phyloP scores from a whole-genome alignment of 2,113 vertebrate genomes.

The Forbesichthys agassizii region DNA sequence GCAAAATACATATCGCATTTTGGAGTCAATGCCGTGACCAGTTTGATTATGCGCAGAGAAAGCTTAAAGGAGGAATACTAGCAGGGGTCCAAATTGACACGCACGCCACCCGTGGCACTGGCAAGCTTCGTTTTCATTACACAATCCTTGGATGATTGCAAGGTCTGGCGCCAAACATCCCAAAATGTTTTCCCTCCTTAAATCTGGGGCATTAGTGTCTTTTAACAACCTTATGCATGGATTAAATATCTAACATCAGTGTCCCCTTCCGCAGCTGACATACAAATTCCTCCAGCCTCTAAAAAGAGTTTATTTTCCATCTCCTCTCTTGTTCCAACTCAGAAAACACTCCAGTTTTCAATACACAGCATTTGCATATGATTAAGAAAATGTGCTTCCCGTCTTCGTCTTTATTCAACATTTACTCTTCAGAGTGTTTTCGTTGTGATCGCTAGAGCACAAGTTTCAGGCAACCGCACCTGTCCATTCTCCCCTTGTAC shows the following conservation, averaged over 20 bases:
- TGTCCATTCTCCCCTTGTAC: neutral
- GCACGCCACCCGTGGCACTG: conserved; percentile 23
- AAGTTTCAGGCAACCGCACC: conserved; percentile 12
- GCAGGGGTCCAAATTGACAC: neutral
- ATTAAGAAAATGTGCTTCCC: neutral
- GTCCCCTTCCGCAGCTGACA: conserved; percentile 39
- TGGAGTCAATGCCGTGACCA: too few species aligned
- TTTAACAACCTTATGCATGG: conserved; percentile 59
- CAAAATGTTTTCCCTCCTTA: conserved; percentile 63
- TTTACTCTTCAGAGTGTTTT: neutral
- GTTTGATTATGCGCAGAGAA: neutral
- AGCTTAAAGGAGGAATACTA: conserved; percentile 19
- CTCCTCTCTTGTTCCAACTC: conserved; percentile 9
- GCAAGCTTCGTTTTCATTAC: conserved; percentile 59
- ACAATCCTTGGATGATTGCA: conserved; percentile 64
- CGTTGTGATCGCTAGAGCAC: conserved; percentile 9
- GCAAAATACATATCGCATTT: too few species aligned
- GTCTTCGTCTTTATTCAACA: neutral
- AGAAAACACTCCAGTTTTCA: neutral
- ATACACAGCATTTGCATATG: neutral
- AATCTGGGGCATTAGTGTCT: conserved; percentile 65
- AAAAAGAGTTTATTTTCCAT: conserved; percentile 14
- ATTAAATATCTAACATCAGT: conserved; percentile 71
- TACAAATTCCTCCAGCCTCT: conserved; percentile 15
- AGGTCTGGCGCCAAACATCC: conserved; percentile 45